Conservation (phyloP, 2,888 invertebrate genomes). For the Octonoba sinensis region DNA sequence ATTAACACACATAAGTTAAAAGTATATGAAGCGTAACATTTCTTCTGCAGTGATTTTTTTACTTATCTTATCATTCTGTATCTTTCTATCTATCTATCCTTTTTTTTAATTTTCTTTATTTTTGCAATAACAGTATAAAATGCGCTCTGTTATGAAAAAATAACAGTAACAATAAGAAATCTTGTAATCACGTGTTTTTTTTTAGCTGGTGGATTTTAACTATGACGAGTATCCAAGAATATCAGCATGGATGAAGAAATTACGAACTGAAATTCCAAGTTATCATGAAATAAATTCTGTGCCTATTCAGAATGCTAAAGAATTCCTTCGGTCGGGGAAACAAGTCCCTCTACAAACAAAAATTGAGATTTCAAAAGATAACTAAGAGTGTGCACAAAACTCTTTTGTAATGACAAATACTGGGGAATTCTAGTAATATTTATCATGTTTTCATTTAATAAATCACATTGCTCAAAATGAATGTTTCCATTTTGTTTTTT, state of each 20-base stretch:
- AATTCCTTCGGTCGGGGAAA: constrained; percentile 42
- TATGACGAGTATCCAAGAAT: constrained; percentile 28
- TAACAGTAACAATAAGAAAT: no score
- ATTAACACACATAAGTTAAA: no score
- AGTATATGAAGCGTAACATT: no score
- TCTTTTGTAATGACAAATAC: neutral
- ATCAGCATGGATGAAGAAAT: neutral
- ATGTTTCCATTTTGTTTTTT: neutral
- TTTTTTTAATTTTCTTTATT: no score
- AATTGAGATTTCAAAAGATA: no score
- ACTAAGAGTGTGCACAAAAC: no score
- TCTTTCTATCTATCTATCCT: no score
- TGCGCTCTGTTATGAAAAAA: no score
- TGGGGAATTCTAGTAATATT: neutral
- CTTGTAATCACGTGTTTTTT: neutral
- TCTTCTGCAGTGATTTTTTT: no score
- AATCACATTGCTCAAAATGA: neutral
- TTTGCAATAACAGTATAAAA: neutral
- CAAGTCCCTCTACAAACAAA: neutral
- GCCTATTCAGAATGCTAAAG: constrained; percentile 35
- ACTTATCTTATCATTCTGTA: no score
- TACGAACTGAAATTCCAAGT: no score
- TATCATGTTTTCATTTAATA: neutral
- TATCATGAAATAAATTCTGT: constrained; percentile 7
- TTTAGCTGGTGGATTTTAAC: constrained; percentile 12